phyloP scores from a whole-genome alignment of 2,888 invertebrate species.

The Drosophila mulleri region DNA sequence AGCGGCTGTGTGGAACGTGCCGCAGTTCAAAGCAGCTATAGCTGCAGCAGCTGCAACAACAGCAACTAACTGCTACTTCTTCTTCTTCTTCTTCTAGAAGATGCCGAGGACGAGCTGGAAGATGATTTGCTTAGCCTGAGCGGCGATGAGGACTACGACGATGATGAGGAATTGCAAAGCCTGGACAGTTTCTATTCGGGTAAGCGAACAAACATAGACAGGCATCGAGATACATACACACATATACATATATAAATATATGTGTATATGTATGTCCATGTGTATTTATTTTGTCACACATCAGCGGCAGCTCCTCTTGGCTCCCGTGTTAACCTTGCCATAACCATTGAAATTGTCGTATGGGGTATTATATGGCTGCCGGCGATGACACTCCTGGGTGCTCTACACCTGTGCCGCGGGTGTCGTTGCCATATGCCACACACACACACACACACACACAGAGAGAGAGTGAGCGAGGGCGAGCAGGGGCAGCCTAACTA shows the following conservation, averaged over 20 bases:
- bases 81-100: conserved; percentile 26
- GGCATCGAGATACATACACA: no score
- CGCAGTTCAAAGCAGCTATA: conserved; percentile 43
- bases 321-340: conserved; percentile 50
- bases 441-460: background rate
- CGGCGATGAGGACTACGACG: conserved; percentile 70
- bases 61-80: conserved; percentile 27
- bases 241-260: background rate
- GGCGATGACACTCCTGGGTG: conserved; percentile 86
- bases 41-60: conserved; percentile 34
- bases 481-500: conserved; percentile 83
- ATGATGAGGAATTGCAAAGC: conserved; percentile 82
- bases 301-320: background rate
- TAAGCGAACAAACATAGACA: conserved; percentile 60
- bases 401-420: conserved; percentile 85
- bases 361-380: conserved; percentile 85
- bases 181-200: conserved; percentile 85
- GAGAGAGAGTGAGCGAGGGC: background rate
- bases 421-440: conserved; percentile 82
- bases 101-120: conserved; percentile 23
- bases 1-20: conserved; percentile 56
- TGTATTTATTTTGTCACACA: conserved; percentile 28
- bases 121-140: conserved; percentile 70
- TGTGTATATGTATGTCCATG: background rate
- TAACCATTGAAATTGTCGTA: conserved; percentile 85